Conservation (phyloP, 2,888 invertebrate genomes). For the Chymomyza fuscimana region DNA sequence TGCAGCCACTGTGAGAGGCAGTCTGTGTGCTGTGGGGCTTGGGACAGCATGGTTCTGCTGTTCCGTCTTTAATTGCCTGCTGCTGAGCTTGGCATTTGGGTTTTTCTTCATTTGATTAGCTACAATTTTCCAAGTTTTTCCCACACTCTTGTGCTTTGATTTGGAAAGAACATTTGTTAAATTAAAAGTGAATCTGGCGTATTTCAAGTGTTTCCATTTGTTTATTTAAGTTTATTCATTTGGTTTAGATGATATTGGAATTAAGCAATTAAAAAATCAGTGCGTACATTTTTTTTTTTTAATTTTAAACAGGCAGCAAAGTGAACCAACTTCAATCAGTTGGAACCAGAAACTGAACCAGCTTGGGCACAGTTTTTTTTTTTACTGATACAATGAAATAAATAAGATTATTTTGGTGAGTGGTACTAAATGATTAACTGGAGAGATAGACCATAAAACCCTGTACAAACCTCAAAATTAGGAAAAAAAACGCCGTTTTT, state of each 20-base stretch:
- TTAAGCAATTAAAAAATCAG: too few relatives aligned
- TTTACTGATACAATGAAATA: too few relatives aligned
- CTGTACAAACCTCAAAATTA: too few relatives aligned
- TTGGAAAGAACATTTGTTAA: conserved; percentile 54
- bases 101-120: conserved; percentile 65
- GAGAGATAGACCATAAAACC: too few relatives aligned
- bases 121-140: conserved; percentile 52
- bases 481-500: too few relatives aligned
- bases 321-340: too few relatives aligned
- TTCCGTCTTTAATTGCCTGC: conserved; percentile 63
- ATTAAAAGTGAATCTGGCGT: conserved; percentile 11
- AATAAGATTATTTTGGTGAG: too few relatives aligned
- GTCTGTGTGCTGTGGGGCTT: not conserved
- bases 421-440: too few relatives aligned
- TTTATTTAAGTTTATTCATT: not conserved
- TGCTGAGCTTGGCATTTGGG: conserved; percentile 53
- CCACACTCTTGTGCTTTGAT: conserved; percentile 47
- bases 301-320: too few relatives aligned
- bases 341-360: too few relatives aligned
- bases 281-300: too few relatives aligned
- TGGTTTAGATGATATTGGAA: not conserved
- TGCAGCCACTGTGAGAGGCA: conserved; percentile 1
- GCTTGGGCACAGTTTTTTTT: too few relatives aligned
- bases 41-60: conserved; percentile 16
- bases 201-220: not conserved